Percentiles rank a stretch among this genome's conserved stretches.
Conservation (phyloP, 2,113 vertebrate species). For the Crotophaga sulcirostris region DNA sequence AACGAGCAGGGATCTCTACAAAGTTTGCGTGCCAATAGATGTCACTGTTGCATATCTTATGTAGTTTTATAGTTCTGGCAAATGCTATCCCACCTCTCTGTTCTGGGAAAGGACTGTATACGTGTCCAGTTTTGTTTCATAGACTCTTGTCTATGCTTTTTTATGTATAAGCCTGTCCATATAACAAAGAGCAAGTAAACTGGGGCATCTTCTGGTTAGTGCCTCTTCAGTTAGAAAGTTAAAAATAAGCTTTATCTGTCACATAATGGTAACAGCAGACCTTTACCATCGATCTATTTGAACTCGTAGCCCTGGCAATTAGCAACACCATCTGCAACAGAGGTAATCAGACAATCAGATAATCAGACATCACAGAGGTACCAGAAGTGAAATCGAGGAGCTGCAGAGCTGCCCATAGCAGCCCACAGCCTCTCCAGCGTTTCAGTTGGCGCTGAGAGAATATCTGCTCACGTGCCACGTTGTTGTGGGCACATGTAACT, state of each 20-base stretch:
- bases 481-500: not conserved
- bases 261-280: not conserved
- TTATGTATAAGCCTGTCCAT: not conserved
- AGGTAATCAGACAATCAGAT: too few relatives aligned
- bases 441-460: not conserved
- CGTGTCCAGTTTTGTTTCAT: not conserved
- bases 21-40: conserved; percentile 42
- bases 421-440: accelerated
- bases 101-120: not conserved
- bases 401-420: not conserved
- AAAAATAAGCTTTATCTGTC: not conserved
- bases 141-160: not conserved
- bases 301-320: not conserved
- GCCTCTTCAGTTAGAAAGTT: not conserved
- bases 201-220: not conserved
- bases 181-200: not conserved
- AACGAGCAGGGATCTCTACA: not conserved
- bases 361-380: not conserved
- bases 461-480: not conserved
- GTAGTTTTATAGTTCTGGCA: not conserved
- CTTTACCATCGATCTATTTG: not conserved
- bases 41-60: conserved; percentile 60
- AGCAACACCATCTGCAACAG: not conserved
- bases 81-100: not conserved
- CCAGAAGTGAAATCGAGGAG: not conserved